Evolutionary conservation across 2,797 vertebrate genomes (phyloP).

Genomic region (Selene dorsalis): DNA sequence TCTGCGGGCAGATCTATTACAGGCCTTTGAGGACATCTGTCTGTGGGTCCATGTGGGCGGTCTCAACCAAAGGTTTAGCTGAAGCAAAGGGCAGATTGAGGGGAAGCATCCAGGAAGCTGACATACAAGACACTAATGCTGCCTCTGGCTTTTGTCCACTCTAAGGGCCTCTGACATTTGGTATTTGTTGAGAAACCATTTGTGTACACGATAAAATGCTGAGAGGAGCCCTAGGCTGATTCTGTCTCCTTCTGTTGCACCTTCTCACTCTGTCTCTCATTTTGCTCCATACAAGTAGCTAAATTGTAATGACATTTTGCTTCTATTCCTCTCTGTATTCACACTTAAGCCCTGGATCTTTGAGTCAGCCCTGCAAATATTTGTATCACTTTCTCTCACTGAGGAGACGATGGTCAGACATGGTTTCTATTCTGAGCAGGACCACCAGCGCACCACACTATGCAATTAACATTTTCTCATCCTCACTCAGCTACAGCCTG

Average conservation of each 20-base stretch:
- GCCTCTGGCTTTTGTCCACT: conserved; percentile 73
- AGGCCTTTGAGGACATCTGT: conserved; percentile 31
- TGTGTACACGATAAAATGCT: conserved; percentile 55
- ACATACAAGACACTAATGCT: conserved; percentile 64
- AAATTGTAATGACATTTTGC: background rate
- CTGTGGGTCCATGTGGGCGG: conserved; percentile 34
- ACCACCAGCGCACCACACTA: background rate
- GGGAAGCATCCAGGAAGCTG: conserved; percentile 61
- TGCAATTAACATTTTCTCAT: conserved; percentile 34
- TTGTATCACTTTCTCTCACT: conserved; percentile 18
- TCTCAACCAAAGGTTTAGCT: conserved; percentile 44
- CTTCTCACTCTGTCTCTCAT: background rate
- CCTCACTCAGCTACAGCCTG: conserved; percentile 12
- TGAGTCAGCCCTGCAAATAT: conserved; percentile 1
- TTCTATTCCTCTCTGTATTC: conserved; percentile 6
- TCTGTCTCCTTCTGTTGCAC: background rate
- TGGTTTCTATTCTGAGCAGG: conserved; percentile 47
- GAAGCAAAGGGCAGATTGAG: conserved; percentile 65
- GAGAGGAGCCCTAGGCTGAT: conserved; percentile 38
- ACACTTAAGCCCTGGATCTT: background rate
- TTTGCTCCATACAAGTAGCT: conserved; percentile 22
- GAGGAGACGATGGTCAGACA: conserved; percentile 25
- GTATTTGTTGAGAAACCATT: conserved; percentile 68
- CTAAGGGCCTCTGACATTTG: conserved; percentile 71
- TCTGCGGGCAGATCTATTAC: conserved; percentile 36